These are phyloP conservation scores for Petroica traversi DNA, from an alignment of 2,113 vertebrate genomes.

Conservation along the genomic window DNA sequence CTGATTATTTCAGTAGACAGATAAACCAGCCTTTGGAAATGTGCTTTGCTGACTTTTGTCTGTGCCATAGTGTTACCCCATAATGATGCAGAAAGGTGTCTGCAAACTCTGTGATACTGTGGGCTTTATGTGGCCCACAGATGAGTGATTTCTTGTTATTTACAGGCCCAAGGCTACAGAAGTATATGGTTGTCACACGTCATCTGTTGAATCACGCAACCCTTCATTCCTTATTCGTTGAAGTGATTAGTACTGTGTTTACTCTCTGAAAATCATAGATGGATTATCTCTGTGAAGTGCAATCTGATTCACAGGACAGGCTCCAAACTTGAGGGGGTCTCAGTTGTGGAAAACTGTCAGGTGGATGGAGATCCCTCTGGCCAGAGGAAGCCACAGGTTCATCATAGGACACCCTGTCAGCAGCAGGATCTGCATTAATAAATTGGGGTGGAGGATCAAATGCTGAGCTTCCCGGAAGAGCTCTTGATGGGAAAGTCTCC, in stretches of 20 bases:
- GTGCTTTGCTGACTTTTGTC: not conserved
- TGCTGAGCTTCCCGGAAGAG: not conserved
- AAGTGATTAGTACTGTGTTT: not conserved
- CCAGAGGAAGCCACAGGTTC: not conserved
- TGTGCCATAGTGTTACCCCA: not conserved
- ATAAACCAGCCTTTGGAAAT: not conserved
- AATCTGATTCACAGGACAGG: not conserved
- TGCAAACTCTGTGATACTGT: not conserved
- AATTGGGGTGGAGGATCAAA: not conserved
- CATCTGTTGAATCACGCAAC: not conserved
- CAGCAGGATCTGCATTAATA: not conserved
- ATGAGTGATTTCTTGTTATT: not conserved
- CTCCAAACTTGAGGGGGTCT: not conserved
- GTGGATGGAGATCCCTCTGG: not conserved
- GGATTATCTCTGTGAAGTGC: not conserved
- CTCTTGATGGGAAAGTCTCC: not conserved
- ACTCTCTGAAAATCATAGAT: not conserved
- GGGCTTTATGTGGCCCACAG: not conserved
- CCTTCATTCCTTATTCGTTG: not conserved
- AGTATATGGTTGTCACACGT: not conserved
- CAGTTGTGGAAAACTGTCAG: not conserved
- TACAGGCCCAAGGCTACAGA: not conserved
- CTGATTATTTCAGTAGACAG: not conserved
- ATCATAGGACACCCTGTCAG: not conserved
- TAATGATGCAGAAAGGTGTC: not conserved